A percentile compares a stretch with the other conserved stretches of the same genome.
Conservation (phyloP, 2,888 invertebrate species). For the Opisthograptis luteolata region DNA sequence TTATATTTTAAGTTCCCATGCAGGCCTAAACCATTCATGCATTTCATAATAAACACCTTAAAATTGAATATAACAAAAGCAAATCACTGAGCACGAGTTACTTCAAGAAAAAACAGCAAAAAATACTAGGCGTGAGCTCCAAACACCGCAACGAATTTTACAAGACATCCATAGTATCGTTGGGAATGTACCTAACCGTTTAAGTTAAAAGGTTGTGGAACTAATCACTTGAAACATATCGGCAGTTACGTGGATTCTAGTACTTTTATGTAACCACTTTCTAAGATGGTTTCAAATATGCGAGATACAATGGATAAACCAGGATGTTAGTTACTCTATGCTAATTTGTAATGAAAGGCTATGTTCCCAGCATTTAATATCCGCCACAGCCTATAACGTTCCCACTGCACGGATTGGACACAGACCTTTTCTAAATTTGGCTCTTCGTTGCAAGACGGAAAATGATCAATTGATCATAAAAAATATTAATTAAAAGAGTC, state of each 20-base stretch:
- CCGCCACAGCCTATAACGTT: no score
- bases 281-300: constrained; percentile 12
- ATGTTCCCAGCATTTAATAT: neutral
- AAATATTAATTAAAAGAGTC: no score
- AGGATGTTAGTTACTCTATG: constrained; percentile 3
- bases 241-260: constrained; percentile 9
- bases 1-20: no score
- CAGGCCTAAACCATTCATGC: no score
- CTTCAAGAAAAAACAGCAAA: constrained; percentile 6
- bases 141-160: constrained; percentile 17
- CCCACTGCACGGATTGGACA: no score
- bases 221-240: constrained; percentile 24
- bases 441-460: no score
- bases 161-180: constrained; percentile 8
- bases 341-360: neutral
- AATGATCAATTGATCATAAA: no score
- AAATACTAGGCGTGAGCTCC: neutral
- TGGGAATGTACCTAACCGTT: constrained; percentile 3
- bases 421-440: no score
- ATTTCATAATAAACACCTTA: no score
- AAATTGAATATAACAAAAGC: constrained; percentile 10
- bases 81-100: constrained; percentile 6
- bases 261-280: constrained; percentile 22
- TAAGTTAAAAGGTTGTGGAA: constrained; percentile 23
- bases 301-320: constrained; percentile 1